Evolutionary conservation across 2,888 invertebrate genomes (phyloP), one percentile per base, ranked within the genome.

Genomic region (Boloria selene): DNA sequence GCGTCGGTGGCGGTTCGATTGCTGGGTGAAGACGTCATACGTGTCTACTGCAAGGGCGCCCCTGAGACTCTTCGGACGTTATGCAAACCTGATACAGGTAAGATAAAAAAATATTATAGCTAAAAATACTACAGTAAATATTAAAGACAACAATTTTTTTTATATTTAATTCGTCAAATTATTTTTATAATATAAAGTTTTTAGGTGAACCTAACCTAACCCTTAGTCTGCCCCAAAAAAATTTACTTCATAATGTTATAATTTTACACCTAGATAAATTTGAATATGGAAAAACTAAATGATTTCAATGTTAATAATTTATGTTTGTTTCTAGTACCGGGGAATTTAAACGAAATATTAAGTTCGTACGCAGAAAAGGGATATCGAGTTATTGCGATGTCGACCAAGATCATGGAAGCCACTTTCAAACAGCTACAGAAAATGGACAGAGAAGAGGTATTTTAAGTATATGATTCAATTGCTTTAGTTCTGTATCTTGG

Each of bases 341-440:
- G 93, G 3, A 96, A 98, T 82, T 95, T 98, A 77, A 94, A 94
- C 61, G 93, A 95, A 22, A 94, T 96, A 31, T 86, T 99, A 45
- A 96, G 96, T 74, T 93, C 94, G 54, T 98, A 98, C 85, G 98
- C 98, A 0, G 96, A 97, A 76, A 96, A 97, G 76, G 99, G 99
- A 0, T 98, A 97, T 83, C 93, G 99, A 7, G 98, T 99, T 13
- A 97, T 99, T 63, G 98, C 98, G 0, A 79, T 98, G 72, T 97
- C 97, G 0, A 96, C 96, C 69, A 95, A 96, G 63, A 93, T 95
- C 10, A 84, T 99, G 61, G 93, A 94, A 70, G 92, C 93, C 49
- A 95, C 95, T 4, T 95, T 95, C 78, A 94, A 95, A 10, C 95
- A 96, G 82, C 93, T 96, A 13, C 95, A 96, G 79, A 93, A 95